Conservation (phyloP, 2,113 vertebrate genomes). For the Phrynosoma platyrhinos region DNA sequence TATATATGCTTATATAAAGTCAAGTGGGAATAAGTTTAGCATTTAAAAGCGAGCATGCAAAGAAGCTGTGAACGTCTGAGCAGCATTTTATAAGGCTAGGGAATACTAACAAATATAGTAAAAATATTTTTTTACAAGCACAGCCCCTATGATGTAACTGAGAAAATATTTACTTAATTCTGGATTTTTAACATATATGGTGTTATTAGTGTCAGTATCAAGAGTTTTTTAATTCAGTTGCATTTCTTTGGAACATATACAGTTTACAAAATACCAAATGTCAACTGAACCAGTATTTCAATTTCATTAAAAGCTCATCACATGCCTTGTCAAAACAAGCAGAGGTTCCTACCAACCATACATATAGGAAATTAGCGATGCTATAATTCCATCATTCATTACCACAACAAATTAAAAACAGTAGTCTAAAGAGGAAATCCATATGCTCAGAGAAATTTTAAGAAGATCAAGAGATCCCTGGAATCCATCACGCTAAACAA, state of each 20-base stretch:
- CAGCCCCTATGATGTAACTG: neutral
- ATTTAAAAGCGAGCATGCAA: constrained; percentile 32
- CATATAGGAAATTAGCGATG: neutral
- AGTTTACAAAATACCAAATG: neutral
- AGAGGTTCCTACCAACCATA: neutral
- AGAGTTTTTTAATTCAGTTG: constrained; percentile 45
- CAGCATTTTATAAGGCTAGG: constrained; percentile 27
- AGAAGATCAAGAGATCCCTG: constrained; percentile 21
- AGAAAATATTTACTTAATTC: constrained; percentile 43
- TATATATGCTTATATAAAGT: neutral
- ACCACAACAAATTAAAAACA: neutral
- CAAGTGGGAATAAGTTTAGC: constrained; percentile 23
- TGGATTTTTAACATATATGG: constrained; percentile 51
- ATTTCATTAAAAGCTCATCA: neutral
- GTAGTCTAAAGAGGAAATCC: constrained; percentile 38
- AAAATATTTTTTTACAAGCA: constrained; percentile 39
- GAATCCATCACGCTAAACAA: neutral
- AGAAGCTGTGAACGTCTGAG: constrained; percentile 35
- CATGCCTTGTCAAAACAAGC: neutral
- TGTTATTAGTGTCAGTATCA: constrained; percentile 56
- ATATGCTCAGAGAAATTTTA: constrained; percentile 40
- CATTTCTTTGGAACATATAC: neutral
- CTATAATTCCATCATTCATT: neutral
- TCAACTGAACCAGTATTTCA: neutral
- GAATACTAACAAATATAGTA: constrained; percentile 7